These are phyloP conservation scores for Eledone cirrhosa DNA, from an alignment of 2,888 invertebrate genomes.

Conservation along the genomic window DNA sequence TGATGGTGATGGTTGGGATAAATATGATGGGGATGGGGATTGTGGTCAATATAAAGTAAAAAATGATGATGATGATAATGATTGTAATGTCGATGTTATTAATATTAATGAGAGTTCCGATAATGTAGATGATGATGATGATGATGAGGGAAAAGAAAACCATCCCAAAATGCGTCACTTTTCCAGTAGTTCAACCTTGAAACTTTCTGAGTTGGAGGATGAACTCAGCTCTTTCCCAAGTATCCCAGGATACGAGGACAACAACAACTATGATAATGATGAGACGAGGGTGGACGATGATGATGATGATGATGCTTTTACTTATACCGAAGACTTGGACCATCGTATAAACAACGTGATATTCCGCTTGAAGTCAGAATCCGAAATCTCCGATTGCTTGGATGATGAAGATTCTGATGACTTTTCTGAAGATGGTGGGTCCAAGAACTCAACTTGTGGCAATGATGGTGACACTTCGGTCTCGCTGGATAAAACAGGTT, in stretches of 20 bases:
- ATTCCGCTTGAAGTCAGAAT: constrained; percentile 9
- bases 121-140: background rate
- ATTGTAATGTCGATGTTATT: background rate
- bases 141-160: no score
- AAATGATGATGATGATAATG: background rate
- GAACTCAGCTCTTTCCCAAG: no score
- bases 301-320: constrained; percentile 12
- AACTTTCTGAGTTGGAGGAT: no score
- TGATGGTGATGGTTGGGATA: background rate
- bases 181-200: no score
- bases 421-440: background rate
- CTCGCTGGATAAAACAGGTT: no score
- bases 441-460: background rate
- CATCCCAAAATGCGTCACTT: no score
- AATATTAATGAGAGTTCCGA: no score
- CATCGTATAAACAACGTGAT: constrained; percentile 15
- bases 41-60: background rate
- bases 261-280: background rate
- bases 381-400: background rate
- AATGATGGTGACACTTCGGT: no score
- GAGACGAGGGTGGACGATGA: background rate
- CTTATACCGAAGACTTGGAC: constrained; percentile 9
- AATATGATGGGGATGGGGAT: background rate
- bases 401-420: background rate
- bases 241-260: no score